Conservation (phyloP, 1,140 invertebrate species). For the Bombyx mandarina region DNA sequence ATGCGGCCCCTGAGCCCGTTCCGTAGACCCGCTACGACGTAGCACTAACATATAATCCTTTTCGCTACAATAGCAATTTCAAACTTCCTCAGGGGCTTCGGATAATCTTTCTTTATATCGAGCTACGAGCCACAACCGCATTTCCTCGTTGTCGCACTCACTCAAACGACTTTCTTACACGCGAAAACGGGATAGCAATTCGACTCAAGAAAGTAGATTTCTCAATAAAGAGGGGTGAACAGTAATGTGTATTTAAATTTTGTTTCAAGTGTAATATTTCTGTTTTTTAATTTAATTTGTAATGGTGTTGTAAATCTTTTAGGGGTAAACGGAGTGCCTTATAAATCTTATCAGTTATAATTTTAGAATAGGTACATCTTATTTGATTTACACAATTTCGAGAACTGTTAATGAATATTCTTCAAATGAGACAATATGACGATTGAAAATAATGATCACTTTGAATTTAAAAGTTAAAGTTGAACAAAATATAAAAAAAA, state of each 20-base stretch:
- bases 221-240: conserved; percentile 67
- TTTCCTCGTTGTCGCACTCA: conserved; percentile 26
- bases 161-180: conserved; percentile 12
- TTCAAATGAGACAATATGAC: no score
- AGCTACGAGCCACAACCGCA: conserved; percentile 45
- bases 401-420: neutral
- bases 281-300: conserved; percentile 71
- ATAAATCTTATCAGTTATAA: conserved; percentile 27
- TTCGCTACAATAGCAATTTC: conserved; percentile 73
- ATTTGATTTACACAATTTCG: neutral
- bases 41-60: conserved; percentile 73
- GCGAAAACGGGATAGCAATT: conserved; percentile 26
- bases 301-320: conserved; percentile 39
- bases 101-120: conserved; percentile 73
- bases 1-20: conserved; percentile 36
- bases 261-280: conserved; percentile 67
- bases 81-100: conserved; percentile 73
- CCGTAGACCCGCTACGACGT: conserved; percentile 62
- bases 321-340: conserved; percentile 24
- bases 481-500: no score
- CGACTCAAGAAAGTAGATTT: conserved; percentile 56
- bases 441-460: no score
- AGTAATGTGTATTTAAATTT: conserved; percentile 72
- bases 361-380: conserved; percentile 4
- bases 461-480: no score